A percentile compares a stretch with the other conserved stretches of the same genome.
Evolutionary conservation across 2,888 invertebrate genomes (phyloP).

Genomic region (Tipula confusa): DNA sequence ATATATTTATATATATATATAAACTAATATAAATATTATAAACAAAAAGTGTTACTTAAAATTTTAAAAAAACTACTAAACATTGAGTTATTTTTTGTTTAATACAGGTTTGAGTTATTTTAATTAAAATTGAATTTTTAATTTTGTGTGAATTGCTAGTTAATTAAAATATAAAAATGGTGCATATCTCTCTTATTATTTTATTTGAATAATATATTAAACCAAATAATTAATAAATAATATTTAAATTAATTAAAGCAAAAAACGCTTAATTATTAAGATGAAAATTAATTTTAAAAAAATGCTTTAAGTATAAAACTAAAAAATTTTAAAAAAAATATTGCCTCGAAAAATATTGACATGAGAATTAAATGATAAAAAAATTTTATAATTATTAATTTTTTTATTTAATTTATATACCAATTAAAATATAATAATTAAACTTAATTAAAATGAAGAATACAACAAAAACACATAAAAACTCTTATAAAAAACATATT

Average conservation of each 20-base stretch:
- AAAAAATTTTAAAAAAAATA: not conserved
- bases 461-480: not conserved
- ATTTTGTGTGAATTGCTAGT: not conserved
- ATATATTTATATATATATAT: too few relatives aligned
- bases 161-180: slow-evolving; percentile 13
- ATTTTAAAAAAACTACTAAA: not conserved
- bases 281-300: not conserved
- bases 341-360: not conserved
- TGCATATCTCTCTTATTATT: slow-evolving; percentile 26
- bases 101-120: not conserved
- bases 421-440: not conserved
- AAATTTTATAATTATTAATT: not conserved
- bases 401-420: slow-evolving; percentile 6
- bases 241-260: not conserved
- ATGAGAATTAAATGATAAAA: not conserved
- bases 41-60: slow-evolving; percentile 21
- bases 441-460: not conserved
- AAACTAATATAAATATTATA: slow-evolving; percentile 10
- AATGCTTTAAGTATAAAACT: slow-evolving; percentile 25
- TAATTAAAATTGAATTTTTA: not conserved
- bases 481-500: slow-evolving; percentile 1
- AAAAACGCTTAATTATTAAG: slow-evolving; percentile 21
- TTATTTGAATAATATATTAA: not conserved
- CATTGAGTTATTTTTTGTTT: not conserved
- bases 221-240: not conserved